Percentiles rank a stretch among this genome's conserved stretches.
Evolutionary conservation across 92 coral and sea anemone species (phyloP).

Genomic region (Epizoanthus rinbou): DNA sequence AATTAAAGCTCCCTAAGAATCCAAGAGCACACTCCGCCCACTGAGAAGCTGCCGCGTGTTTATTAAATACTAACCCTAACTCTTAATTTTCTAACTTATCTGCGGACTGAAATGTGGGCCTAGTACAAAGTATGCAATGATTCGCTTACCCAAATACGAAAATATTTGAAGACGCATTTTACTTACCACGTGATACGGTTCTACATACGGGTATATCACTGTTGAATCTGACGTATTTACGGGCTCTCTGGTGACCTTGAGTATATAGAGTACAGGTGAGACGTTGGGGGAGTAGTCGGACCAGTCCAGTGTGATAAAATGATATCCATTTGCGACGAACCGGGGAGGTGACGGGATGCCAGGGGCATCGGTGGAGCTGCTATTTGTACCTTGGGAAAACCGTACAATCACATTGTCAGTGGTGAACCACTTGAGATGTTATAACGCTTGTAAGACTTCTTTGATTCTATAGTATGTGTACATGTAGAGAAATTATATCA

Average conservation of each 20-base stretch:
- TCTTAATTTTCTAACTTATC: too few relatives aligned
- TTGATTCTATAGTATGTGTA: too few relatives aligned
- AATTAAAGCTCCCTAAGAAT: too few relatives aligned
- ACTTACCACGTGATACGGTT: constrained; percentile 11
- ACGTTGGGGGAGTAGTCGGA: constrained; percentile 12
- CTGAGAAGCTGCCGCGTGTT: too few relatives aligned
- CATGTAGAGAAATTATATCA: too few relatives aligned
- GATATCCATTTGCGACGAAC: constrained; percentile 24
- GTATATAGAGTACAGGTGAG: constrained; percentile 7
- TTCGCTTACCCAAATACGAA: background rate
- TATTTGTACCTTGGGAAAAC: background rate
- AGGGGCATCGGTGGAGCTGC: background rate
- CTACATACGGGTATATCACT: constrained; percentile 22
- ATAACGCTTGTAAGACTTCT: too few relatives aligned
- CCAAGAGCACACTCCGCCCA: too few relatives aligned
- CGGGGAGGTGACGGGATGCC: constrained; percentile 9
- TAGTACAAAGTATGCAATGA: too few relatives aligned
- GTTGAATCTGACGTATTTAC: constrained; percentile 20
- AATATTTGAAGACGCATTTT: background rate
- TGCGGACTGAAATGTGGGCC: too few relatives aligned
- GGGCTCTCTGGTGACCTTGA: constrained; percentile 21
- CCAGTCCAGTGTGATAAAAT: constrained; percentile 30
- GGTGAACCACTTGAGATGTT: too few relatives aligned
- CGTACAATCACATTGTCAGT: background rate
- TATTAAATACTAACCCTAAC: too few relatives aligned